Conservation (phyloP, 2,797 vertebrate species). For the Cichlasoma orientale region DNA sequence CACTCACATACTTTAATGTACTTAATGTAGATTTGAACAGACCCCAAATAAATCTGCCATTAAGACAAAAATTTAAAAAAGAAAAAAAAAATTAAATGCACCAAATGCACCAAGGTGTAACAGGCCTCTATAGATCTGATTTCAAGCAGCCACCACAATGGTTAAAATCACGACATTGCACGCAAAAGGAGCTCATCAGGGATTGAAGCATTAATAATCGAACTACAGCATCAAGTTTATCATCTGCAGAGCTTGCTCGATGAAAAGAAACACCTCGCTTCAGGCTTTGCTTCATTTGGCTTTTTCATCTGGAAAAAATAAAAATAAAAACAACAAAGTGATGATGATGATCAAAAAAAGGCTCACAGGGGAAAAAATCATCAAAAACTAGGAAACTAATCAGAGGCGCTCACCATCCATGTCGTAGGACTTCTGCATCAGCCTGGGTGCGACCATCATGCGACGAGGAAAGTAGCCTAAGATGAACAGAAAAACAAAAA, state of each 20-base stretch:
- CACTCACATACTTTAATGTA: conserved; percentile 3
- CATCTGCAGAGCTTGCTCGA: not conserved
- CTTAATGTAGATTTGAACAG: not conserved
- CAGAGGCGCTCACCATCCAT: conserved; percentile 25
- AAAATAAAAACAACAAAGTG: conserved; percentile 17
- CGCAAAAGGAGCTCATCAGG: not conserved
- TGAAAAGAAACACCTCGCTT: not conserved
- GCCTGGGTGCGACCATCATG: conserved; percentile 9
- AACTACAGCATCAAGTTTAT: not conserved
- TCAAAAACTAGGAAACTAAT: not conserved
- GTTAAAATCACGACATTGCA: conserved; percentile 16
- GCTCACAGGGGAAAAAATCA: not conserved
- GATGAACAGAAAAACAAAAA: not conserved
- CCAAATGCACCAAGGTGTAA: conserved; percentile 6
- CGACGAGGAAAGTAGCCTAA: not conserved
- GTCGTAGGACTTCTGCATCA: conserved; percentile 44
- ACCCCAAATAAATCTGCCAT: not conserved
- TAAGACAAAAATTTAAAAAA: not conserved
- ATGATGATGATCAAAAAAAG: not conserved
- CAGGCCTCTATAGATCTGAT: conserved; percentile 36
- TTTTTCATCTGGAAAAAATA: conserved; percentile 49
- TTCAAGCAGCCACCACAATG: conserved; percentile 21
- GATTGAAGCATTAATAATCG: not conserved
- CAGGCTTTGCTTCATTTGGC: not conserved
- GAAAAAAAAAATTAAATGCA: not conserved